Evolutionary conservation across 1,140 invertebrate species (phyloP).

Genomic region (Lucilia cuprina): DNA sequence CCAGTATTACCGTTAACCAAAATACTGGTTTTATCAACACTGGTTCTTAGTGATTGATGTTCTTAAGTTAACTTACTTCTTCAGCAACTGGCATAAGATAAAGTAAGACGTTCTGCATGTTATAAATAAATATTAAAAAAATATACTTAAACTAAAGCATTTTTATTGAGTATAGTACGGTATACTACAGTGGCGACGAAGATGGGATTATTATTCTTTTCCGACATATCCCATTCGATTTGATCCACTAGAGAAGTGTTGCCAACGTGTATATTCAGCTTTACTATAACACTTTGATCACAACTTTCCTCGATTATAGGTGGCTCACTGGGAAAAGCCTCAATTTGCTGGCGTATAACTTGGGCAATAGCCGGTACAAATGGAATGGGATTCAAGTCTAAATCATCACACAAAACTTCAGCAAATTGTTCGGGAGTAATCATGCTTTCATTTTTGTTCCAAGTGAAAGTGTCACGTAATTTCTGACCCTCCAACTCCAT

Average conservation of each 20-base stretch:
- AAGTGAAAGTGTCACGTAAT: constrained; percentile 97
- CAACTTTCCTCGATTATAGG: constrained; percentile 85
- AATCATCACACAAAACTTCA: constrained; percentile 97
- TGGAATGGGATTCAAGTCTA: constrained; percentile 94
- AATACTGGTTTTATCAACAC: too few species aligned
- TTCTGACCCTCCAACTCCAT: constrained; percentile 99
- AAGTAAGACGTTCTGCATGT: too few species aligned
- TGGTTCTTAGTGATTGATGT: too few species aligned
- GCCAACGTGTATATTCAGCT: constrained; percentile 92
- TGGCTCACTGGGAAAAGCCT: constrained; percentile 86
- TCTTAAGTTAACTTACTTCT: too few species aligned
- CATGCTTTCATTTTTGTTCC: constrained; percentile 98
- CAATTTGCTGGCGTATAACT: constrained; percentile 95
- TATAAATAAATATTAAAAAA: too few species aligned
- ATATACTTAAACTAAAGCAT: too few species aligned
- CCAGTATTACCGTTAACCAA: too few species aligned
- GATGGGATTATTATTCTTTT: constrained; percentile 92
- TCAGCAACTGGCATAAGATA: too few species aligned
- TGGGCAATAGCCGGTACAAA: constrained; percentile 97
- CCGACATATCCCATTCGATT: constrained; percentile 99
- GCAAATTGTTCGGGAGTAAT: constrained; percentile 99
- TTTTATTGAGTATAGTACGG: too few species aligned
- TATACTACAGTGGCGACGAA: too few species aligned
- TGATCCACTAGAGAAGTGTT: constrained; percentile 72
- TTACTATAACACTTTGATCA: constrained; percentile 96